These are phyloP conservation scores for Amblyornis subalaris DNA, from an alignment of 2,113 vertebrate species.

Conservation along the genomic window DNA sequence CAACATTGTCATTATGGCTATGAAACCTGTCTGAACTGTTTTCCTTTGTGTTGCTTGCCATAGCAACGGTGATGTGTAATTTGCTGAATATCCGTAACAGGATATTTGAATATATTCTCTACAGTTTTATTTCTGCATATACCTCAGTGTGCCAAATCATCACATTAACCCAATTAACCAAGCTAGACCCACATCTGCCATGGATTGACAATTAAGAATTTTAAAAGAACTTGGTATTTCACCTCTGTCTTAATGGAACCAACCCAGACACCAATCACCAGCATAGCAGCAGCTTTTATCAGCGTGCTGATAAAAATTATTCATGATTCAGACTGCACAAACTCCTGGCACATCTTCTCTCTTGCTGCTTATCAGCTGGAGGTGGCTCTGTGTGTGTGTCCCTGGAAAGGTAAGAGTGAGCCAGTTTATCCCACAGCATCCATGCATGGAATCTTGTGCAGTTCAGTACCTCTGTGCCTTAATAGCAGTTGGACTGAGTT, in stretches of 20 bases:
- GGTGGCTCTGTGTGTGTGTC: neutral
- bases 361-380: neutral
- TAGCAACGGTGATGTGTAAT: neutral
- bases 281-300: neutral
- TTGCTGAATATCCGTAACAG: neutral
- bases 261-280: neutral
- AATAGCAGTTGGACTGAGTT: neutral
- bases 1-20: neutral
- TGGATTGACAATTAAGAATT: neutral
- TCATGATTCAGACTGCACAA: neutral
- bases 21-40: neutral
- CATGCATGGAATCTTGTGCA: neutral
- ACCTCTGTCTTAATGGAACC: neutral
- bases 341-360: neutral
- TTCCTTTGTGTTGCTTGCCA: neutral
- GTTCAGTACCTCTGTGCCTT: neutral
- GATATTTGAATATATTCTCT: neutral
- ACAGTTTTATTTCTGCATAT: neutral
- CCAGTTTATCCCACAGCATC: neutral
- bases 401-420: neutral
- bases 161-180: constrained; percentile 20
- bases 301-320: neutral
- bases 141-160: neutral
- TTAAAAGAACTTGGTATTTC: neutral
- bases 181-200: neutral